These are phyloP conservation scores for Felis chaus DNA, from an alignment of 2,113 vertebrate species.

Conservation along the genomic window DNA sequence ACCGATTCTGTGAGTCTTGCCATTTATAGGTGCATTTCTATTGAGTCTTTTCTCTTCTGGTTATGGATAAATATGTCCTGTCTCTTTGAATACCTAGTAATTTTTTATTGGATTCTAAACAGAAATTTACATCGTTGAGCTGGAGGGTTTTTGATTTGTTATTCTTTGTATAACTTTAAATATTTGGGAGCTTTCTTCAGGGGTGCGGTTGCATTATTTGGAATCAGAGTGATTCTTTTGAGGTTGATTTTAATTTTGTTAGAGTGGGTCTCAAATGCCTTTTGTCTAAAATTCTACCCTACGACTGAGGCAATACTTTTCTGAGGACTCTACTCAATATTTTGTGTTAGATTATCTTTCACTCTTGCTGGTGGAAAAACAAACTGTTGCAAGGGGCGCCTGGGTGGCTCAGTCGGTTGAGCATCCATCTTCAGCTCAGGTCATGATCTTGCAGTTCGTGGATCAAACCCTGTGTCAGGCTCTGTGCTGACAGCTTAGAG, in stretches of 20 bases:
- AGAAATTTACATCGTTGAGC: neutral
- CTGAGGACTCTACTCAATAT: neutral
- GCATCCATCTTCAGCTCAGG: too few species aligned
- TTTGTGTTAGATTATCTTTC: neutral
- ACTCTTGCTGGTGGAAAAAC: neutral
- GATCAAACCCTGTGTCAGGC: too few species aligned
- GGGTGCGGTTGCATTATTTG: neutral
- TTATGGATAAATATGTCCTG: neutral
- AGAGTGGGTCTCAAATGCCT: neutral
- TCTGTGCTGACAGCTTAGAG: too few species aligned
- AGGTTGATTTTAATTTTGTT: neutral
- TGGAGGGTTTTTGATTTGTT: neutral
- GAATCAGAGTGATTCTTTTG: conserved; percentile 13
- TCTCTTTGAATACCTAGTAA: neutral
- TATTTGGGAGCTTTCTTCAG: neutral
- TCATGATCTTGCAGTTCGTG: too few species aligned
- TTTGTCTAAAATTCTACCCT: neutral
- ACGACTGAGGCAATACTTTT: neutral
- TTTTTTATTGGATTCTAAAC: neutral
- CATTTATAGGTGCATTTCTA: neutral
- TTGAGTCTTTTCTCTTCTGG: neutral
- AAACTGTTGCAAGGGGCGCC: neutral
- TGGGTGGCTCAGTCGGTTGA: too few species aligned
- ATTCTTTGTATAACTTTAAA: neutral
- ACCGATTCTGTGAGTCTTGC: neutral